Conservation (phyloP, 2,888 invertebrate genomes). For the Oscheius myriophilus region DNA sequence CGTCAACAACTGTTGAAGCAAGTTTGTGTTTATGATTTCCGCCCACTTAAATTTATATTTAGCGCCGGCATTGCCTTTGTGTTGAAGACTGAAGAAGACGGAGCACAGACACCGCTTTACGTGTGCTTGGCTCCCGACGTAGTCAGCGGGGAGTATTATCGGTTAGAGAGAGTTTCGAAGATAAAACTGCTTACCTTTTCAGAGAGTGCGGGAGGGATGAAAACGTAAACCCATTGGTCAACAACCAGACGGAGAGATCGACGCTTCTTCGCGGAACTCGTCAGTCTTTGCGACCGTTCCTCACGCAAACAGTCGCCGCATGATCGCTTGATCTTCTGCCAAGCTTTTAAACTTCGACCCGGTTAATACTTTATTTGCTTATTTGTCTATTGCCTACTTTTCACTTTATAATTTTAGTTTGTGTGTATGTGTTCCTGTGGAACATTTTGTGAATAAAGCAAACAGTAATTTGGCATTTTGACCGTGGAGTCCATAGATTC, state of each 20-base stretch:
- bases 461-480: no score
- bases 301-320: no score
- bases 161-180: neutral
- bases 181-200: constrained; percentile 7
- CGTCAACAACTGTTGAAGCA: neutral
- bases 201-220: constrained; percentile 27
- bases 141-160: constrained; percentile 22
- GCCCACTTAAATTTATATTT: neutral
- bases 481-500: no score
- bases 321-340: no score
- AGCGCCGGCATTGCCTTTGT: constrained; percentile 16
- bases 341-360: no score
- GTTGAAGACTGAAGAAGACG: constrained; percentile 20
- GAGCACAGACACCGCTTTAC: constrained; percentile 28
- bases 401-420: no score
- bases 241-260: constrained; percentile 13
- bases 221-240: constrained; percentile 30
- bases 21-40: neutral
- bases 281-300: constrained; percentile 1
- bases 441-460: no score
- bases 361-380: no score
- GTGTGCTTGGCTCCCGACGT: constrained; percentile 16
- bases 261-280: constrained; percentile 10
- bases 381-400: no score
- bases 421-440: no score